Evolutionary conservation across 2,113 vertebrate species (phyloP).

Genomic region (Grammomys dolichurus): DNA sequence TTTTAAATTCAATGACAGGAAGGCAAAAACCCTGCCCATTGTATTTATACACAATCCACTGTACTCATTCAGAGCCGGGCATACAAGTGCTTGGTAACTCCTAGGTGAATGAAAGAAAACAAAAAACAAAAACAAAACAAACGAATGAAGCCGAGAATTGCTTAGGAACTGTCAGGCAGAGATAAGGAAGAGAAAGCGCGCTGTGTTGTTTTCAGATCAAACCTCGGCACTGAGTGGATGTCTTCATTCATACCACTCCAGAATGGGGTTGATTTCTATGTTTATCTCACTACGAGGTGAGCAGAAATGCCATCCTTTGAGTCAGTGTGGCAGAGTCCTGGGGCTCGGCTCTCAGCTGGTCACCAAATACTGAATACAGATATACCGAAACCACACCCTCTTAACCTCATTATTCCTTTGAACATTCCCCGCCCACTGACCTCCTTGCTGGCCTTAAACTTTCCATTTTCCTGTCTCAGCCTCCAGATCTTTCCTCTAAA

Average conservation of each 20-base stretch:
- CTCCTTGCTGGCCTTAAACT: background rate
- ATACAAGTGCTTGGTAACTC: background rate
- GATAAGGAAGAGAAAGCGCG: background rate
- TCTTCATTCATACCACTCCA: background rate
- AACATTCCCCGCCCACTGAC: background rate
- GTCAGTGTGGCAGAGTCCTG: background rate
- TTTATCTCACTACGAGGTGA: background rate
- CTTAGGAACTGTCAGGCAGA: background rate
- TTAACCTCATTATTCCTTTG: background rate
- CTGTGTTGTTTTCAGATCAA: background rate
- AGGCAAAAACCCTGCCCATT: background rate
- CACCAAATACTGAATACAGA: background rate
- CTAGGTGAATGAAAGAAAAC: background rate
- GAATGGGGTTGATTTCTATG: background rate
- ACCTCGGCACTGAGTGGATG: background rate
- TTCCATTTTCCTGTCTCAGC: too few relatives aligned
- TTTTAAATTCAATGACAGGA: background rate
- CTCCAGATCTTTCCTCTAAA: background rate
- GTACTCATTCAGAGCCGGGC: background rate
- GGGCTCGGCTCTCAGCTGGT: background rate
- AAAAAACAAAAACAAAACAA: background rate
- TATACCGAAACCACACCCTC: fast-evolving
- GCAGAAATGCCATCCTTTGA: background rate
- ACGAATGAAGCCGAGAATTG: background rate
- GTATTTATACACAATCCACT: background rate